Evolutionary conservation across 2,797 vertebrate species (phyloP).

Genomic region (Odontamblyopus lacepedii): DNA sequence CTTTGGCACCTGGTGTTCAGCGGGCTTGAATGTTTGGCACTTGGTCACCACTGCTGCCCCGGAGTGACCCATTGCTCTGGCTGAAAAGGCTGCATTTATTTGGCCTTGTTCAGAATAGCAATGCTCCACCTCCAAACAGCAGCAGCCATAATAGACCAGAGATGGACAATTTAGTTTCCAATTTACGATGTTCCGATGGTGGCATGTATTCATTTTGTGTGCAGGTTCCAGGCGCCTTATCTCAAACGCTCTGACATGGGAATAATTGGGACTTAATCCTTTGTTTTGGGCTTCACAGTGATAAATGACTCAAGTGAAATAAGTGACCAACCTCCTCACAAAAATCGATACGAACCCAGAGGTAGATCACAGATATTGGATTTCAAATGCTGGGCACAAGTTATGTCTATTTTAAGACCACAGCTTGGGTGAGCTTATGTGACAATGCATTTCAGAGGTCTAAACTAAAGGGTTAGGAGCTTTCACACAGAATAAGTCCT

Average conservation of each 20-base stretch:
- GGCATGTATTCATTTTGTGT: slow-evolving; percentile 41
- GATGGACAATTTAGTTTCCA: slow-evolving; percentile 45
- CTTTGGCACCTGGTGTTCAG: too few relatives aligned
- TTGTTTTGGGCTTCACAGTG: slow-evolving; percentile 46
- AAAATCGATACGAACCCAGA: slow-evolving; percentile 48
- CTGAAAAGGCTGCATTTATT: neutral
- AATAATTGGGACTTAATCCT: slow-evolving; percentile 62
- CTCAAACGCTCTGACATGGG: slow-evolving; percentile 48
- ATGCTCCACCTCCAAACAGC: slow-evolving; percentile 31
- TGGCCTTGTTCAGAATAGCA: slow-evolving; percentile 20
- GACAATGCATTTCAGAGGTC: neutral
- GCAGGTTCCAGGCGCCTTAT: slow-evolving; percentile 42
- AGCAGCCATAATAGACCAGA: slow-evolving; percentile 38
- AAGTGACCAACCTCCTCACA: slow-evolving; percentile 49
- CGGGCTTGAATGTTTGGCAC: neutral
- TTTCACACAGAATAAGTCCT: too few relatives aligned
- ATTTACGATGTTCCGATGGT: slow-evolving; percentile 47
- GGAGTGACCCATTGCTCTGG: neutral
- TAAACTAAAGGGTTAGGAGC: too few relatives aligned
- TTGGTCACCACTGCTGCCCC: neutral
- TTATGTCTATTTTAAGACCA: neutral
- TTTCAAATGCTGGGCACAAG: neutral
- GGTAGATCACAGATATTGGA: slow-evolving; percentile 4
- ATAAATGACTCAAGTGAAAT: slow-evolving; percentile 59
- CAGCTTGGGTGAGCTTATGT: neutral